phyloP scores from a whole-genome alignment of 2,797 vertebrate species.

The Hydrolagus colliei region DNA sequence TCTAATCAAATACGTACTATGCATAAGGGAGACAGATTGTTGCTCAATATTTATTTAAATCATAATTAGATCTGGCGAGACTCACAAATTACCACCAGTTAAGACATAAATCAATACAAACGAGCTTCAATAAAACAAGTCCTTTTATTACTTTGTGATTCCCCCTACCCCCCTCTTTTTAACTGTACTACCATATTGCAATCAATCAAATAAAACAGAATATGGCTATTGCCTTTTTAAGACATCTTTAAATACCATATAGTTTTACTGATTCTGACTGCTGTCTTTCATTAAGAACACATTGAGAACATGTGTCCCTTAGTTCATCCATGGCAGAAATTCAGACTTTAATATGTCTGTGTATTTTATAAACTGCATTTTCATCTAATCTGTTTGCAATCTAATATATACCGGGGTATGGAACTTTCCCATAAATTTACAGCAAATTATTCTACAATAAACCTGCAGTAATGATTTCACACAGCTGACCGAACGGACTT shows the following conservation, averaged over 20 bases:
- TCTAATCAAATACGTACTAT: neutral
- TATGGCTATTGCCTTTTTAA: constrained; percentile 4
- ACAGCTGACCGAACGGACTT: neutral
- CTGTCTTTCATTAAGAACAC: constrained; percentile 26
- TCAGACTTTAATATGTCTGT: constrained; percentile 7
- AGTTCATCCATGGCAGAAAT: constrained; percentile 24
- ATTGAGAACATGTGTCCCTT: constrained; percentile 14
- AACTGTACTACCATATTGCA: neutral
- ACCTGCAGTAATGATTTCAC: neutral
- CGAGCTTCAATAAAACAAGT: constrained; percentile 8
- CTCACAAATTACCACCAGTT: neutral
- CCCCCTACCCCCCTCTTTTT: too few relatives aligned
- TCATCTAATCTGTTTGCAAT: constrained; percentile 25
- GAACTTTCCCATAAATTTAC: constrained; percentile 17
- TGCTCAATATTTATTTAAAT: neutral
- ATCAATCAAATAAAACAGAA: constrained; percentile 25
- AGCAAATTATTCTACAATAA: constrained; percentile 15
- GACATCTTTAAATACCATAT: constrained; percentile 10
- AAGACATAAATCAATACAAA: neutral
- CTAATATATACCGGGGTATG: neutral
- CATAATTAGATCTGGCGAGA: constrained; percentile 9
- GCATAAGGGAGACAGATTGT: neutral
- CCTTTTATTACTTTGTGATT: constrained; percentile 5
- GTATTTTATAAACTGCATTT: constrained; percentile 8
- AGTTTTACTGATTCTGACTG: neutral